Conservation (phyloP, 2,888 invertebrate species). For the Ceraclea dissimilis region DNA sequence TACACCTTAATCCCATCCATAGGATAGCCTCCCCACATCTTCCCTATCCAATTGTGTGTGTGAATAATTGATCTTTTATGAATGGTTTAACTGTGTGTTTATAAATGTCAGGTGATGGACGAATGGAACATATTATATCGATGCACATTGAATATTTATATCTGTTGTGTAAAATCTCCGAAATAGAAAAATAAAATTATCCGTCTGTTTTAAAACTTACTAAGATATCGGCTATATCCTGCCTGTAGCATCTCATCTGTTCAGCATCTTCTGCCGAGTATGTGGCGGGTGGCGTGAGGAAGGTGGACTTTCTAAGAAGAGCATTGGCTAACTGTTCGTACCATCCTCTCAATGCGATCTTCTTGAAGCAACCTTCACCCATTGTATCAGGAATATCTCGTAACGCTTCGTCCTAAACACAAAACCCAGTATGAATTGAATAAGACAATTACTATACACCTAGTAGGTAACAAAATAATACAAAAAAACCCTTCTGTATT, state of each 20-base stretch:
- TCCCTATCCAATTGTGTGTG: no score
- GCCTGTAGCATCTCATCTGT: slow-evolving; percentile 76
- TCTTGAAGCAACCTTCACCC: slow-evolving; percentile 35
- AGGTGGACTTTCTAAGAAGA: slow-evolving; percentile 63
- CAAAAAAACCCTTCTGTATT: no score
- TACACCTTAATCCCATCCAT: no score
- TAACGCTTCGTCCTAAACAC: slow-evolving; percentile 54
- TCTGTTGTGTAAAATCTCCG: no score
- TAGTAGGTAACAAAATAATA: no score
- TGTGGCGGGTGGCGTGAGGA: slow-evolving; percentile 59
- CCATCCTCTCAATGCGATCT: slow-evolving; percentile 60
- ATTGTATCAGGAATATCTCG: slow-evolving; percentile 35
- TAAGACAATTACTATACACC: no score
- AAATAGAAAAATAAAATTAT: not conserved
- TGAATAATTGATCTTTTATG: no score
- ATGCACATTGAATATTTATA: no score
- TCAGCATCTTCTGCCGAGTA: slow-evolving; percentile 77
- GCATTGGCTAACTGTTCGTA: slow-evolving; percentile 72
- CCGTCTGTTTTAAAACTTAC: slow-evolving; percentile 40
- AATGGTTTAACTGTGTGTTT: no score
- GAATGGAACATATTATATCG: no score
- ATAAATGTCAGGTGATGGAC: no score
- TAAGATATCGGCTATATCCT: slow-evolving; percentile 79
- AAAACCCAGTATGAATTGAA: not conserved
- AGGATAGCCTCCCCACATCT: no score